Evolutionary conservation across 2,888 invertebrate genomes (phyloP).

Genomic region (Hyalella azteca): DNA sequence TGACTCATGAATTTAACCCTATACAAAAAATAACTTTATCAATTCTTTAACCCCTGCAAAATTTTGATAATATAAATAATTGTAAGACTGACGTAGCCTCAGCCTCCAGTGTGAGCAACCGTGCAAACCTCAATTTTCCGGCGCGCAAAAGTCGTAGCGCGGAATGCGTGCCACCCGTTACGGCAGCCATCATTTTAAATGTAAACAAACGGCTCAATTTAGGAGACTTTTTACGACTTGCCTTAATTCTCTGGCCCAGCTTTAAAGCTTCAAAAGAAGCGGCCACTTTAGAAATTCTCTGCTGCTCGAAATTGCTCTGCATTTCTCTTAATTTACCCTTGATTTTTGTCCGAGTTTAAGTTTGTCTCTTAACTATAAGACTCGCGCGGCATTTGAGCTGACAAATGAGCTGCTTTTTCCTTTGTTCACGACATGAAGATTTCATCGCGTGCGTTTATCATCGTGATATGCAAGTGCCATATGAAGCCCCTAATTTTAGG

Average conservation of each 20-base stretch:
- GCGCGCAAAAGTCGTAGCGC: not conserved
- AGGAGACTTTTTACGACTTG: not conserved
- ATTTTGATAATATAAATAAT: no score
- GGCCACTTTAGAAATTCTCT: not conserved
- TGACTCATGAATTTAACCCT: no score
- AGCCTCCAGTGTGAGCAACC: no score
- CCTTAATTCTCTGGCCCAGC: constrained; percentile 15
- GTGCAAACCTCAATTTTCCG: not conserved
- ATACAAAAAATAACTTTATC: no score
- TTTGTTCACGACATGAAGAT: no score
- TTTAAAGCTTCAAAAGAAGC: constrained; percentile 15
- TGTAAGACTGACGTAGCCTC: no score
- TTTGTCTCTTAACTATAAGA: no score
- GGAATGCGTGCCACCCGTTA: not conserved
- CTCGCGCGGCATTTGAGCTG: not conserved
- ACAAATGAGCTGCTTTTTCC: not conserved
- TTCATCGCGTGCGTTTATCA: no score
- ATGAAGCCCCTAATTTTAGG: no score
- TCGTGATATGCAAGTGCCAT: no score
- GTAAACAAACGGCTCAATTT: constrained; percentile 24
- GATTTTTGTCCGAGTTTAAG: no score
- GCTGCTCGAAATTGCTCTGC: not conserved
- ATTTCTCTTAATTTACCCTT: constrained; percentile 24
- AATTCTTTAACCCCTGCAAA: no score
- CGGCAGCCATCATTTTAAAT: constrained; percentile 7